phyloP scores from a whole-genome alignment of 2,797 vertebrate species.

The Eleutherodactylus coqui region DNA sequence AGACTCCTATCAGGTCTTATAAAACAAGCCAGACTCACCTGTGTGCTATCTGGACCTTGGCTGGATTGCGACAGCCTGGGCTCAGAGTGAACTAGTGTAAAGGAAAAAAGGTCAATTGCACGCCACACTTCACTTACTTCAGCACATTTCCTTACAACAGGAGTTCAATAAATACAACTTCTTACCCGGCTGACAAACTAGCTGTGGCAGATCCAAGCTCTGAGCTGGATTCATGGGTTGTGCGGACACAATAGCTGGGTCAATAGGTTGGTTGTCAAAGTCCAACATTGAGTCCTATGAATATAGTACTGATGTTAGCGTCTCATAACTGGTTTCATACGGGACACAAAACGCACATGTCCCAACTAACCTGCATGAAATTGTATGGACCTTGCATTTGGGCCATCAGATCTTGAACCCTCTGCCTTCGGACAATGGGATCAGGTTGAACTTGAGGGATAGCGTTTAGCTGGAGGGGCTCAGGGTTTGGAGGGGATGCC shows the following conservation, averaged over 20 bases:
- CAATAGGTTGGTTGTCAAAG: constrained; percentile 94
- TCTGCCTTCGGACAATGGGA: constrained; percentile 92
- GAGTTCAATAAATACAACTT: neutral
- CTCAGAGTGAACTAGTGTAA: constrained; percentile 84
- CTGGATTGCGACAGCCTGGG: constrained; percentile 87
- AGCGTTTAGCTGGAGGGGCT: constrained; percentile 81
- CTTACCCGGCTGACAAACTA: constrained; percentile 91
- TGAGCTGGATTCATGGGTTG: constrained; percentile 94
- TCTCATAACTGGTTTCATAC: neutral
- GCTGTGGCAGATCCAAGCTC: constrained; percentile 88
- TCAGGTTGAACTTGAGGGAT: constrained; percentile 80
- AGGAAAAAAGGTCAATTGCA: neutral
- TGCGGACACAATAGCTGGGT: constrained; percentile 96
- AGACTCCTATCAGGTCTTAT: neutral
- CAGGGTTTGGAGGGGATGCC: constrained; percentile 78
- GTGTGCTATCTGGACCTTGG: constrained; percentile 87
- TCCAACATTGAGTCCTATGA: constrained; percentile 95
- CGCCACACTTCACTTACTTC: neutral
- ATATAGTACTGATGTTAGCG: neutral
- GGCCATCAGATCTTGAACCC: constrained; percentile 97
- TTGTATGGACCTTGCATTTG: constrained; percentile 99
- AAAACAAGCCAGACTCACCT: constrained; percentile 74
- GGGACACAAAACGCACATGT: neutral
- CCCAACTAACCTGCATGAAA: constrained; percentile 92
- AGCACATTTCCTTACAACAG: neutral